phyloP scores from a whole-genome alignment of 2,797 vertebrate genomes.

The Cercopithecus petaurista region DNA sequence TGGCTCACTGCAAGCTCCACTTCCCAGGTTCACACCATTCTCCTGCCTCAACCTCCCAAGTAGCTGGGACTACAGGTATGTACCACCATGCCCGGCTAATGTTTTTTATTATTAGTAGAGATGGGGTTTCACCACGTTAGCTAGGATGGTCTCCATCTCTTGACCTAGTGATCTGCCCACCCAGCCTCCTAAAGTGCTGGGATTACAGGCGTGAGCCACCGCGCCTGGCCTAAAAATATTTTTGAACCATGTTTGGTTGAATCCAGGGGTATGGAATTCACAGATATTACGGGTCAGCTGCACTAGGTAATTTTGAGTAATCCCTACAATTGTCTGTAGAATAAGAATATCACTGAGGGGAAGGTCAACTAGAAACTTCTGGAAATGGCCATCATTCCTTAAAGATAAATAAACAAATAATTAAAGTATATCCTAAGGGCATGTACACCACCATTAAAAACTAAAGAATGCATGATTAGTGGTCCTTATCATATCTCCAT shows the following conservation, averaged over 20 bases:
- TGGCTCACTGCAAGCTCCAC: no score
- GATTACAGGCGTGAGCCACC: no score
- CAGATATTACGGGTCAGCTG: background rate
- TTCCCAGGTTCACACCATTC: no score
- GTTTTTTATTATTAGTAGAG: no score
- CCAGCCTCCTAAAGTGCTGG: no score
- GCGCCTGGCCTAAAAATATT: background rate
- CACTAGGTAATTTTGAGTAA: background rate
- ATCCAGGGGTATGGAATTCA: background rate
- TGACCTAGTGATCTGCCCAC: no score
- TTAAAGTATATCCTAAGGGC: no score
- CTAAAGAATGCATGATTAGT: background rate
- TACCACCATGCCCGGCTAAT: fast-evolving
- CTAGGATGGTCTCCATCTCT: no score
- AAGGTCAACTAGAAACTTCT: background rate
- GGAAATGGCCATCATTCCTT: background rate
- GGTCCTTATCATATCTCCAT: background rate
- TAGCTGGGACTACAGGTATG: no score
- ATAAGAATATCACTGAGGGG: background rate
- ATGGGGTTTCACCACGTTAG: no score
- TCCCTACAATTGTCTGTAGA: background rate
- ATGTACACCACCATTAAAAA: background rate
- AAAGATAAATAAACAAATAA: background rate
- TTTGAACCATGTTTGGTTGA: background rate
- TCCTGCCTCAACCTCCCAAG: no score